These are phyloP conservation scores for Pangasius macronema DNA, from an alignment of 2,797 vertebrate genomes.

Conservation along the genomic window DNA sequence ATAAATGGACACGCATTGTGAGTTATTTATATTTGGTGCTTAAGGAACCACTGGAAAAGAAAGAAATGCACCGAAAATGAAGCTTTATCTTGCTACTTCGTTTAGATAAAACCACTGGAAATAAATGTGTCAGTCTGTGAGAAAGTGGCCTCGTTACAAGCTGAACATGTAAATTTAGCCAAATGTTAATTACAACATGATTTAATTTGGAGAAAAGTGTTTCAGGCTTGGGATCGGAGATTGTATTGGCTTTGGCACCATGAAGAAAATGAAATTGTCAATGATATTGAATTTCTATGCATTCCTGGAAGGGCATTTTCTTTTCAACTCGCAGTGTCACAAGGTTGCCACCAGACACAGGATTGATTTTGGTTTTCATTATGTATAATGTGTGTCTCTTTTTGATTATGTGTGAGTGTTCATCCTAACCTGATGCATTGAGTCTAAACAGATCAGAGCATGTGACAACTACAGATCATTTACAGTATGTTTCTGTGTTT, in stretches of 20 bases:
- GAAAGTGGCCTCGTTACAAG: slow-evolving; percentile 55
- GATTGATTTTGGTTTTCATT: slow-evolving; percentile 64
- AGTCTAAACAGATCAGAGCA: not conserved
- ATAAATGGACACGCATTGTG: slow-evolving; percentile 2
- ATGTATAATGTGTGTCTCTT: slow-evolving; percentile 28
- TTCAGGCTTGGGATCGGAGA: slow-evolving; percentile 63
- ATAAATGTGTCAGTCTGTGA: not conserved
- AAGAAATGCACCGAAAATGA: not conserved
- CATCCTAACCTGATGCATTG: not conserved
- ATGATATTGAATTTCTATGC: slow-evolving; percentile 74
- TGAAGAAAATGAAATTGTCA: slow-evolving; percentile 71
- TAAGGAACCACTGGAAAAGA: not conserved
- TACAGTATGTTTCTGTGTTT: not conserved
- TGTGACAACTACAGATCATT: too few relatives aligned
- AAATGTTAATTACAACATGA: slow-evolving; percentile 75
- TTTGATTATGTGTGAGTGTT: not conserved
- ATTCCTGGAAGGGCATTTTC: slow-evolving; percentile 56
- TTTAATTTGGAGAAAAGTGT: slow-evolving; percentile 67
- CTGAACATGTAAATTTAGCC: slow-evolving; percentile 65
- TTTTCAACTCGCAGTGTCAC: slow-evolving; percentile 47
- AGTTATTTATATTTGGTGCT: slow-evolving; percentile 7
- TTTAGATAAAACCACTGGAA: not conserved
- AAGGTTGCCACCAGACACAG: slow-evolving; percentile 50
- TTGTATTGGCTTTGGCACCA: slow-evolving; percentile 70
- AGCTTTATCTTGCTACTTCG: not conserved